Evolutionary conservation across 2,797 vertebrate species (phyloP), one percentile per base, ranked within the genome.

Genomic region (Sebastes variabilis): DNA sequence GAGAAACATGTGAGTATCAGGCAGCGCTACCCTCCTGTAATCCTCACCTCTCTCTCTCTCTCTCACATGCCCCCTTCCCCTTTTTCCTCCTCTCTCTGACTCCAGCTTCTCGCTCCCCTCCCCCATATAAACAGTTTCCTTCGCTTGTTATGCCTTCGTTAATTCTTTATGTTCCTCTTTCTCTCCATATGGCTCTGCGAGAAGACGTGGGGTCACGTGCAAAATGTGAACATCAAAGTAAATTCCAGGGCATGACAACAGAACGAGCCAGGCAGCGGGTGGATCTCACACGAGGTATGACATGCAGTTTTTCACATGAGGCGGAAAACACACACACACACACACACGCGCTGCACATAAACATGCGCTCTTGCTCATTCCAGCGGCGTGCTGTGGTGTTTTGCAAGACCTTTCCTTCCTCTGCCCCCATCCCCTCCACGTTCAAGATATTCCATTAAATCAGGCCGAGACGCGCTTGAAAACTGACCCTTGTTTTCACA

Each of bases 401-500:
- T 88, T 87, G 85, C 73, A 84, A 89, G 85, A 86, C 82, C 86
- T 86, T 85, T 87, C 72, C 84, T 80, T 82, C 86, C 80, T 82
- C 73, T 62, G 32, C 30, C 42, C 75, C 36, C 75, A 72, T 86
- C 79, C 72, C 72, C 77, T 30, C 70, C 1, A 25, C n/a, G 70
- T 80, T 82, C 12, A 2, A 83, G 68, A 84, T 88, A 71, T 85
- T 89, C 85, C 81, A 80, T 83, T 80, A 87, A 66, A 87, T 68
- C n/a, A 6, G 78, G 84, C 76, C 6, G 55, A 87, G 82, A 69
- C 58, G 2, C n/a, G 66, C 80, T 83, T 89, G 90, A 91, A 92
- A 91, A 88, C 75, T 69, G 86, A 89, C 82, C 80, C 84, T 68
- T 89, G 83, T 88, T 92, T 90, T 92, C 49, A 58, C 76, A 56